phyloP scores from a whole-genome alignment of 2,888 invertebrate genomes.

The Apamea sordens region DNA sequence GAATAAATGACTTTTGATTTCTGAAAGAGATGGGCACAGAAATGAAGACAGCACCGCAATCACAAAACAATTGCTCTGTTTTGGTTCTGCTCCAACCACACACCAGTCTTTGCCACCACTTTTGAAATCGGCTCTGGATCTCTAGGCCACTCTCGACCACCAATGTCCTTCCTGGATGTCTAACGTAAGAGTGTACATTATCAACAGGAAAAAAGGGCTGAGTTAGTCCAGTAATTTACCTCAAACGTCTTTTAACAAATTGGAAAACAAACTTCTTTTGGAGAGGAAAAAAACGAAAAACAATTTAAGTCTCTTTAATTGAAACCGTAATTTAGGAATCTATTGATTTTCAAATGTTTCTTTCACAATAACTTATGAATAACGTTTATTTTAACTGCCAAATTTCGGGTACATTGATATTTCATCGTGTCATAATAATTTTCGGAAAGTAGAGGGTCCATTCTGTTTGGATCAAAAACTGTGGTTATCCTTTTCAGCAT shows the following conservation, averaged over 20 bases:
- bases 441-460: background rate
- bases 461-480: background rate
- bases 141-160: background rate
- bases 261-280: background rate
- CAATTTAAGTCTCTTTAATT: slow-evolving; percentile 4
- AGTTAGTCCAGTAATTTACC: background rate
- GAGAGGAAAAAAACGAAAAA: slow-evolving; percentile 10
- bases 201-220: background rate
- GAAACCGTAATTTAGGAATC: background rate
- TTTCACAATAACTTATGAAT: background rate
- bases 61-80: too few species aligned
- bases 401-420: background rate
- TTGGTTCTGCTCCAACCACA: background rate
- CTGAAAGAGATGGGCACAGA: too few species aligned
- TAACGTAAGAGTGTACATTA: background rate
- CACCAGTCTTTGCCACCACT: background rate
- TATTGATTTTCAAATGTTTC: background rate
- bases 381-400: background rate
- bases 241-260: background rate
- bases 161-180: too few species aligned
- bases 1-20: too few species aligned
- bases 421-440: background rate
- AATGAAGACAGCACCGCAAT: too few species aligned
- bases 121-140: background rate
- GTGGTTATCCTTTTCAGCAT: background rate